phyloP scores from a whole-genome alignment of 1,140 invertebrate species.

The Anastrepha ludens region DNA sequence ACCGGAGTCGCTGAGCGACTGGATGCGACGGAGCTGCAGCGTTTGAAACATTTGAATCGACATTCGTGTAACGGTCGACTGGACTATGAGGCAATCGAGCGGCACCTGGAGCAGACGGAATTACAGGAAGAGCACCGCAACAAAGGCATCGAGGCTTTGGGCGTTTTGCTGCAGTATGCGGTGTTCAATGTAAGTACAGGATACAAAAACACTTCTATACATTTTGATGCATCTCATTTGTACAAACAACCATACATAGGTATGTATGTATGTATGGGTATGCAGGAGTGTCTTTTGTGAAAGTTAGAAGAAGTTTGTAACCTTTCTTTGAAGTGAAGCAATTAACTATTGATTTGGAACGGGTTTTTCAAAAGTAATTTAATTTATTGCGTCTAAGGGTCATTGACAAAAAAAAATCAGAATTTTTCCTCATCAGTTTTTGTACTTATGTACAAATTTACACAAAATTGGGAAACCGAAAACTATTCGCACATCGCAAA shows the following conservation, averaged over 20 bases:
- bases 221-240: too few relatives aligned
- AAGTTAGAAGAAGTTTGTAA: neutral
- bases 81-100: slow-evolving; percentile 55
- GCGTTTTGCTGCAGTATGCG: slow-evolving; percentile 82
- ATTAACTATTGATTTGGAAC: too few relatives aligned
- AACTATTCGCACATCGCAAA: too few relatives aligned
- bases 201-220: neutral
- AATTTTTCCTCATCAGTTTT: too few relatives aligned
- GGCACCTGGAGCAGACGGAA: slow-evolving; percentile 55
- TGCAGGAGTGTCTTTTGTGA: too few relatives aligned
- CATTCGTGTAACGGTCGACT: slow-evolving; percentile 58
- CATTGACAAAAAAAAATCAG: too few relatives aligned
- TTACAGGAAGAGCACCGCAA: slow-evolving; percentile 57
- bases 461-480: too few relatives aligned
- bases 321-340: too few relatives aligned
- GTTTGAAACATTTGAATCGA: slow-evolving; percentile 55
- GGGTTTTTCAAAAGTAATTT: too few relatives aligned
- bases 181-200: slow-evolving; percentile 80
- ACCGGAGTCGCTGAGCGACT: neutral
- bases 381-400: too few relatives aligned
- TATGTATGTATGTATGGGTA: neutral
- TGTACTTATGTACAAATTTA: too few relatives aligned
- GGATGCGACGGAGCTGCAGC: slow-evolving; percentile 50
- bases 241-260: neutral
- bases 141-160: slow-evolving; percentile 80